Conservation (phyloP, 2,113 vertebrate genomes). For the Ardeotis arabs region DNA sequence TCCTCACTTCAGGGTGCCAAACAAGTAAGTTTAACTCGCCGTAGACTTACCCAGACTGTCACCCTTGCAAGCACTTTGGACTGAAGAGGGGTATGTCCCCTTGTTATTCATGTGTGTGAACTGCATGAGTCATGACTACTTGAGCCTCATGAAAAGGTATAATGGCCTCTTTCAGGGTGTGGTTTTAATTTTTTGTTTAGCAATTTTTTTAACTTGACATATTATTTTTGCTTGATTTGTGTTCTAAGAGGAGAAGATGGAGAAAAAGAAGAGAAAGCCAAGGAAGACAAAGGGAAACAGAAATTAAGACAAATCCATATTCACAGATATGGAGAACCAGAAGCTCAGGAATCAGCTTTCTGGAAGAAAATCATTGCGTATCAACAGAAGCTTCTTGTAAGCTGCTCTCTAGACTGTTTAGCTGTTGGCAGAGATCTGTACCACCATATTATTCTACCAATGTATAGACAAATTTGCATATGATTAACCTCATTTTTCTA, state of each 20-base stretch:
- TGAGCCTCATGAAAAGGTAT: background rate
- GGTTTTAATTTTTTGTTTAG: background rate
- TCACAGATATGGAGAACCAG: conserved; percentile 86
- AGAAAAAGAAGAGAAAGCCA: conserved; percentile 81
- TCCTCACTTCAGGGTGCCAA: background rate
- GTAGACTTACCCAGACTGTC: background rate
- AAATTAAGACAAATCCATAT: conserved; percentile 80
- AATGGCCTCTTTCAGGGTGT: background rate
- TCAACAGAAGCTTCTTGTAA: conserved; percentile 94
- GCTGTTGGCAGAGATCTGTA: background rate
- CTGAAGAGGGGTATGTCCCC: background rate
- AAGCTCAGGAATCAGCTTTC: conserved; percentile 92
- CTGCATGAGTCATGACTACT: background rate
- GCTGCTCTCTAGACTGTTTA: background rate
- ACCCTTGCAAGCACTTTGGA: background rate
- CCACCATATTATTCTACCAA: background rate
- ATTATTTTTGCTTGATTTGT: background rate
- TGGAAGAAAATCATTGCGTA: conserved; percentile 96
- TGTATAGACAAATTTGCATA: background rate
- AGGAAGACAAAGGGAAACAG: conserved; percentile 82
- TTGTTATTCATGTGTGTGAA: background rate
- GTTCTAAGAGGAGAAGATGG: conserved; percentile 80
- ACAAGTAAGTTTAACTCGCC: background rate
- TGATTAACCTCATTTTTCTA: background rate
- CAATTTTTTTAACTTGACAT: background rate